These are phyloP conservation scores for Chiroxiphia lanceolata DNA, from an alignment of 2,797 vertebrate species.

Conservation along the genomic window DNA sequence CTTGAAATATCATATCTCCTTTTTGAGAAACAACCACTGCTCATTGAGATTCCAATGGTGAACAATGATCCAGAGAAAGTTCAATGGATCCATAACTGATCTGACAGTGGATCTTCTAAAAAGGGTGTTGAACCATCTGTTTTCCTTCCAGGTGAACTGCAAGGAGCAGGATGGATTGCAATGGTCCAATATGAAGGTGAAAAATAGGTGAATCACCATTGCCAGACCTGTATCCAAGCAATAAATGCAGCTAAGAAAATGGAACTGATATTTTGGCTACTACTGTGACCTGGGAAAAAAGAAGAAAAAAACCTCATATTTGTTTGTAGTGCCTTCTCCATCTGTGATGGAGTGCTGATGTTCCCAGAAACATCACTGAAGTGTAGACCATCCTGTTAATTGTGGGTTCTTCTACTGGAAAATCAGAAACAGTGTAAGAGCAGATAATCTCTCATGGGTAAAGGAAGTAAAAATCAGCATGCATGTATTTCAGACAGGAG, in stretches of 20 bases:
- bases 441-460: background rate
- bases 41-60: background rate
- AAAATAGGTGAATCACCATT: background rate
- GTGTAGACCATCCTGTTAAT: background rate
- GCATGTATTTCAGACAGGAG: background rate
- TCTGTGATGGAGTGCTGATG: background rate
- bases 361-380: background rate
- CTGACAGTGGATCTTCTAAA: background rate
- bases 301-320: background rate
- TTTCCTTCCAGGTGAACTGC: background rate
- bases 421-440: background rate
- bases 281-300: background rate
- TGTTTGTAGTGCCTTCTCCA: rapidly evolving
- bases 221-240: background rate
- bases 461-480: background rate
- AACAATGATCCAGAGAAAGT: background rate
- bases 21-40: background rate
- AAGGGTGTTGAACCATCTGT: background rate
- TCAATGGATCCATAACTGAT: background rate
- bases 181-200: background rate
- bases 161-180: background rate
- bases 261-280: background rate
- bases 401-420: background rate
- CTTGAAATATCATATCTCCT: background rate
- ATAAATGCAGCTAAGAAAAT: background rate